Evolutionary conservation across 2,888 invertebrate species (phyloP), one percentile per base, ranked within the genome.

Genomic region (Rhogogaster chlorosoma): DNA sequence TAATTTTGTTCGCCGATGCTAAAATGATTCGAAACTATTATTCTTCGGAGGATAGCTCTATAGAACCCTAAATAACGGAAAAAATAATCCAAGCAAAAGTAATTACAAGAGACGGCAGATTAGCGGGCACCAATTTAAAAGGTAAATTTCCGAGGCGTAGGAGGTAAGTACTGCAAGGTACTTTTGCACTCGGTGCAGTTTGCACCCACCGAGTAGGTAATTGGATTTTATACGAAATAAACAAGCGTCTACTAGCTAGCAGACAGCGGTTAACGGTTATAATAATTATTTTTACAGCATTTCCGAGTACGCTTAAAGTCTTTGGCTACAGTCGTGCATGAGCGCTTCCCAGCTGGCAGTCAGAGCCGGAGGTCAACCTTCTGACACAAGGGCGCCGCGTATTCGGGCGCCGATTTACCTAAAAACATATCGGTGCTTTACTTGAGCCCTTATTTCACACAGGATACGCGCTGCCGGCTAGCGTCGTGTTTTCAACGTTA

Each of bases 221-320:
- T 38, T 80, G 61, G 38, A 80, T 80, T 80, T 77, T 15, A 77
- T 77, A 77, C 22, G 53, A 45, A 49, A 32, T 38, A 80, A 80
- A 80, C 38, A 61, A 57, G 49, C 57, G 61, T 78, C 26, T 53
- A 61, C 70, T 45, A 75, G 75, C 80, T 57, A 73, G 49, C 77
- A 83, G 84, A 32, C 84, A 83, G 75, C 85, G 88, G 89, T 90
- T 92, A 93, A 93, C 93, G 92, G 92, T 91, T 93, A 92, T 91
- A 92, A 93, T 93, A 93, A 93, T 93, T 93, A 93, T 93, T 93
- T 93, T 93, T 93, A 93, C 92, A 93, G 91, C 93, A 92, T 93
- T 93, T 93, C 93, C 92, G 90, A 93, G 93, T 93, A 91, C 88
- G 89, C 88, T 83, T 67, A 70, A 83, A 83, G 83, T 67, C 67